phyloP scores from a whole-genome alignment of 2,113 vertebrate species.

The Lates calcarifer region DNA sequence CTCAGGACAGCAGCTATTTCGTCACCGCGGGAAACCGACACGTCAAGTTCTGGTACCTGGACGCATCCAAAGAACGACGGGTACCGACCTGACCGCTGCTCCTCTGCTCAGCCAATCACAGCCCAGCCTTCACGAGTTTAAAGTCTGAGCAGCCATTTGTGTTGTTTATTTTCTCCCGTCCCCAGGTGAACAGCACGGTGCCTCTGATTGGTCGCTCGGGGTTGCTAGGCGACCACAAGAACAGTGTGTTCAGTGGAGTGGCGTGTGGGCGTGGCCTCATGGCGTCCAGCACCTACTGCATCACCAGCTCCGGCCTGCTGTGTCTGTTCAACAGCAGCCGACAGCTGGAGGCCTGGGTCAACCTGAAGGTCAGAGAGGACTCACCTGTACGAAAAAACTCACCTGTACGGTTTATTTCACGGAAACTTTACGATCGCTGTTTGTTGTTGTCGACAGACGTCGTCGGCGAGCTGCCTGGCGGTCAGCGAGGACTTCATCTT shows the following conservation, averaged over 20 bases:
- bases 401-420: neutral
- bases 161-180: accelerated
- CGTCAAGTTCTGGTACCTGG: constrained; percentile 93
- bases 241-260: constrained; percentile 89
- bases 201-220: constrained; percentile 92
- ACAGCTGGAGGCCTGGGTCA: constrained; percentile 89
- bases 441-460: constrained; percentile 79
- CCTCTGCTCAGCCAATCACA: neutral
- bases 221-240: constrained; percentile 89
- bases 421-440: too few relatives aligned
- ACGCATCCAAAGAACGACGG: constrained; percentile 86
- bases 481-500: constrained; percentile 87
- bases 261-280: constrained; percentile 87
- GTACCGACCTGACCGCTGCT: constrained; percentile 76
- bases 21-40: constrained; percentile 92
- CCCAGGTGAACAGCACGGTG: constrained; percentile 89
- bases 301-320: constrained; percentile 89
- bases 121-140: neutral
- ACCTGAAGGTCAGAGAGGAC: constrained; percentile 83
- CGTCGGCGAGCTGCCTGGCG: constrained; percentile 84
- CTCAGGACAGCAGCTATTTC: constrained; percentile 91
- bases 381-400: neutral
- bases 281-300: constrained; percentile 86
- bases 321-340: constrained; percentile 89
- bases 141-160: neutral